Evolutionary conservation across 2,113 vertebrate species (phyloP).

Genomic region (Hyaena hyaena): DNA sequence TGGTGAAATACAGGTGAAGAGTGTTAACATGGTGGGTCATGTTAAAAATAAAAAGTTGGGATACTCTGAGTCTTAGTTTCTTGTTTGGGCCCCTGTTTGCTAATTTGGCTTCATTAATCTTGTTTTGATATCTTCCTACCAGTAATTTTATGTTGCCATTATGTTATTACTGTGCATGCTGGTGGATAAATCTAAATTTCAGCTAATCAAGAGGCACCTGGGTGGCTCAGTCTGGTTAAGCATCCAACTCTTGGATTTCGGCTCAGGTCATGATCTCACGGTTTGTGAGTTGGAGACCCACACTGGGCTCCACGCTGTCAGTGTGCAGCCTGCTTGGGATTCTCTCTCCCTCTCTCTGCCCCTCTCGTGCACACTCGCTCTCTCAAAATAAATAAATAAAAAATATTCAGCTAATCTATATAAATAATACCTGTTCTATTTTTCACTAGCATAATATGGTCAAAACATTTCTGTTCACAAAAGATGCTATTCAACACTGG

Average conservation of each 20-base stretch:
- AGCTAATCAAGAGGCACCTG: no score
- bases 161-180: neutral
- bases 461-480: neutral
- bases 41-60: neutral
- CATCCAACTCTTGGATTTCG: no score
- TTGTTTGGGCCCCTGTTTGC: neutral
- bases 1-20: neutral
- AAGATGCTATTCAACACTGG: neutral
- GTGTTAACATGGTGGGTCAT: neutral
- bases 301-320: no score
- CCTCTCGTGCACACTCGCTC: no score
- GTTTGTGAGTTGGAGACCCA: no score
- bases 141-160: neutral
- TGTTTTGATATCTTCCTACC: neutral
- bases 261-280: no score
- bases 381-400: no score
- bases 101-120: neutral
- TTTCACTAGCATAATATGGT: conserved; percentile 17
- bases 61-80: neutral
- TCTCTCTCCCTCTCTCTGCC: no score
- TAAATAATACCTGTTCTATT: neutral
- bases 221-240: no score
- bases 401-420: neutral
- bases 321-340: no score
- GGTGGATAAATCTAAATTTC: neutral